Percentiles rank a stretch among this genome's conserved stretches.
Conservation (phyloP, 2,113 vertebrate species). For the Daphoenositta chrysoptera region DNA sequence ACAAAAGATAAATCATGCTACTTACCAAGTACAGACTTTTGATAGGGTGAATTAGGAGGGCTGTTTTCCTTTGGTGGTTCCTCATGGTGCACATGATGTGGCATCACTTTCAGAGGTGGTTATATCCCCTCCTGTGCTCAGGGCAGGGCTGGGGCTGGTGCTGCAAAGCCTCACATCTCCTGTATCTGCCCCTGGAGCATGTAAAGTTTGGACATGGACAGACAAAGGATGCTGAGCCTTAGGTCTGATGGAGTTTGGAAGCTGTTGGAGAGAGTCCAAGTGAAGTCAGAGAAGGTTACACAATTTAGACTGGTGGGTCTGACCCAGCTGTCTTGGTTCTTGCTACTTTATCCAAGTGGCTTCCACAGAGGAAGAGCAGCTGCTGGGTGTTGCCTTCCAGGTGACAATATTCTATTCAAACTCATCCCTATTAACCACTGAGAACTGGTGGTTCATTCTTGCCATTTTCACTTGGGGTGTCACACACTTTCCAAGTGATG, state of each 20-base stretch:
- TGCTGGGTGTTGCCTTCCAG: background rate
- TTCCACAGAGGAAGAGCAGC: background rate
- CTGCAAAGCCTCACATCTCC: background rate
- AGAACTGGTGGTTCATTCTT: background rate
- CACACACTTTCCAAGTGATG: background rate
- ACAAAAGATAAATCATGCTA: background rate
- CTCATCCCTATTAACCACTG: background rate
- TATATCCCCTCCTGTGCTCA: accelerated
- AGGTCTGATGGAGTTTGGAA: background rate
- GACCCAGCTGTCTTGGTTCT: background rate
- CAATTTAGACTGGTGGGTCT: background rate
- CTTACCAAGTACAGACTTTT: background rate
- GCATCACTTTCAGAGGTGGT: background rate
- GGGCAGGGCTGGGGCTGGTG: background rate
- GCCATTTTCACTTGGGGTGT: background rate
- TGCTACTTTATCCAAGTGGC: background rate
- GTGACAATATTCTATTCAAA: background rate
- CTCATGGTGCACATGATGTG: background rate
- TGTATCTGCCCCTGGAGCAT: background rate
- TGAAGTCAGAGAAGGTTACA: background rate
- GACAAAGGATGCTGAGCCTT: background rate
- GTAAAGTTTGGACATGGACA: background rate
- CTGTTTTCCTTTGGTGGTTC: background rate
- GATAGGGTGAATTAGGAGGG: background rate
- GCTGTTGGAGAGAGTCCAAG: background rate